Evolutionary conservation across 2,797 vertebrate species (phyloP).

Genomic region (Chaetophractus vellerosus): DNA sequence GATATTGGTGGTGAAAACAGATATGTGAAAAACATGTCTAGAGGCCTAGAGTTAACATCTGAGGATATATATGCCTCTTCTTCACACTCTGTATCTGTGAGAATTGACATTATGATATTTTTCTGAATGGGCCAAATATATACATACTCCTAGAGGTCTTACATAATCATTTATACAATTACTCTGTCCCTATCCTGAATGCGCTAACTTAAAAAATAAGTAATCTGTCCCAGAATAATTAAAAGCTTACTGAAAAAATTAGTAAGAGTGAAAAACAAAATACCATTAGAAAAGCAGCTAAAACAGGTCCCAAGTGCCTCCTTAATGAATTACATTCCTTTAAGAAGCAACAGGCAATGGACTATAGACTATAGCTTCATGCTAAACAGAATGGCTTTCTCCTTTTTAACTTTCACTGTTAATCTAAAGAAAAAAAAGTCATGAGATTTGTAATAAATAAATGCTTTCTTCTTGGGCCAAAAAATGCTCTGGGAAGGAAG

Average conservation of each 20-base stretch:
- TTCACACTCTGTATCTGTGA: background rate
- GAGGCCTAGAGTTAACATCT: background rate
- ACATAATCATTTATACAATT: constrained; percentile 23
- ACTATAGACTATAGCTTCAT: background rate
- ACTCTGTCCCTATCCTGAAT: constrained; percentile 19
- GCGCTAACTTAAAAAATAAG: constrained; percentile 60
- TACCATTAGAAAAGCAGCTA: background rate
- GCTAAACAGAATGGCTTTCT: constrained; percentile 60
- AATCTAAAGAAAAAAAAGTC: constrained; percentile 48
- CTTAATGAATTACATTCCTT: constrained; percentile 48
- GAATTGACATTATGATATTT: background rate
- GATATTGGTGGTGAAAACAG: background rate
- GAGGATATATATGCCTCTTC: background rate
- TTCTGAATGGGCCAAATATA: background rate
- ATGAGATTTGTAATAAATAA: constrained; percentile 3
- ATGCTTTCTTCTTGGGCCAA: background rate
- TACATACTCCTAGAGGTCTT: background rate
- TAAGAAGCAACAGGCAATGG: constrained; percentile 26
- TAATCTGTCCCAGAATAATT: constrained; percentile 12
- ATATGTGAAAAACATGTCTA: background rate
- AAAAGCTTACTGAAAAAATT: constrained; percentile 62
- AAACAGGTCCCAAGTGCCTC: constrained; percentile 18
- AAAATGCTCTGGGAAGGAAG: constrained; percentile 29
- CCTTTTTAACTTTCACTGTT: constrained; percentile 51
- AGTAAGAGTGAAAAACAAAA: constrained; percentile 20